Evolutionary conservation across 2,797 vertebrate species (phyloP), one percentile per base, ranked within the genome.

Genomic region (Propithecus perrieri): DNA sequence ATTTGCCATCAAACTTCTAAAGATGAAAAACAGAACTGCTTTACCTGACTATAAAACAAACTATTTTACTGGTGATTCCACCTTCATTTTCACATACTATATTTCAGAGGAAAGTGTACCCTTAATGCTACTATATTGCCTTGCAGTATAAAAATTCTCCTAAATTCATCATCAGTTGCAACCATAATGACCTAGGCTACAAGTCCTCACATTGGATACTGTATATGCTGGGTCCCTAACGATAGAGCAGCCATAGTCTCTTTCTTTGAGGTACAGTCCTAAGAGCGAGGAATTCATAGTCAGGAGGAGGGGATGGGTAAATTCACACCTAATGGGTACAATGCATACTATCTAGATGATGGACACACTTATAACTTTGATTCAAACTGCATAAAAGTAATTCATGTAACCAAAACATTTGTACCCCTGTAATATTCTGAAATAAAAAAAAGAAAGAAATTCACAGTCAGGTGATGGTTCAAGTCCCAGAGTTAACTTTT

Each of bases 11-110:
- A 43, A 79, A 18, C 33, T 91, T 93, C 81, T 81, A 79, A 65
- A 89, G 76, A 7, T 94, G 94, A 93, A 94, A 97, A 97, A 96
- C 7, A 46, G 0, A 95, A 72, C 12, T 46, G 13, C n/a, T 63
- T 79, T 33, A 96, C 57, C 46, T 72, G 92, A 63, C 28, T 53
- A 0, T 6, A 57, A 89, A 63, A 59, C 33, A 80, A 17, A 85
- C 33, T 50, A 41, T 61, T 71, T 72, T 50, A 71, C 46, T 53
- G 22, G 59, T 30, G 74, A 50, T 65, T 85, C 86, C 35, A 85
- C 59, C 50, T 88, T 81, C 43, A 48, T 86, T 86, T 90, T 67
- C 43, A 69, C 38, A 86, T 11, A 59, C 30, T 75, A 24, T 12
- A n/a, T 20, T 90, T 88, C 65, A 69, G 57, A 89, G 48, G 61